Percentiles rank a stretch among this genome's conserved stretches.
Conservation (phyloP, 2,797 vertebrate species). For the Champsocephalus esox region DNA sequence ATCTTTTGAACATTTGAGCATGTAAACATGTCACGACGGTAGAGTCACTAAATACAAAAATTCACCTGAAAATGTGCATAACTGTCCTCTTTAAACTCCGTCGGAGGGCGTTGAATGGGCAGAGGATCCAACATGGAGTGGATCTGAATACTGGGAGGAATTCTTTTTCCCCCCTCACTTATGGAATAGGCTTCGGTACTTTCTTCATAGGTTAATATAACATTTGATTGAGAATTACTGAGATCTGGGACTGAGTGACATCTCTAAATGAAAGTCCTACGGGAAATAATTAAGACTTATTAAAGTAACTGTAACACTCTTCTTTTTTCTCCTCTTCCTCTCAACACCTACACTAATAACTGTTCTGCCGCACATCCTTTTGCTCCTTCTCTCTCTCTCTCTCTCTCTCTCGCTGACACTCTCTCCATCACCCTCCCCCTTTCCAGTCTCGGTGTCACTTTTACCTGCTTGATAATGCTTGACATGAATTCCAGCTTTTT, state of each 20-base stretch:
- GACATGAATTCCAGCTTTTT: slow-evolving; percentile 46
- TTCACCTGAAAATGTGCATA: too few species aligned
- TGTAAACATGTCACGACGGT: too few species aligned
- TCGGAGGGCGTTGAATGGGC: too few species aligned
- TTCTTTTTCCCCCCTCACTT: too few species aligned
- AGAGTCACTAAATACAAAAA: too few species aligned
- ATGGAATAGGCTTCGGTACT: too few species aligned
- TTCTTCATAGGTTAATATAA: background rate
- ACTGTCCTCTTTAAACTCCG: too few species aligned
- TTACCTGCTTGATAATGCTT: slow-evolving; percentile 60
- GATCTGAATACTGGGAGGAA: too few species aligned
- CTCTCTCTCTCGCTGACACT: background rate
- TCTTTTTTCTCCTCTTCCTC: background rate
- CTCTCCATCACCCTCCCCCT: background rate
- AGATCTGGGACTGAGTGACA: background rate
- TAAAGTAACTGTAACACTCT: background rate
- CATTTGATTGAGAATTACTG: background rate
- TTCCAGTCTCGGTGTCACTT: slow-evolving; percentile 5
- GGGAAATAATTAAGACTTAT: background rate
- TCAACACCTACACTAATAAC: background rate
- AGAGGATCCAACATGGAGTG: too few species aligned
- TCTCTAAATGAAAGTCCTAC: background rate
- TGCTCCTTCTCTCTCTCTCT: background rate
- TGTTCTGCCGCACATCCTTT: background rate
- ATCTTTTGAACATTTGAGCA: too few species aligned